Percentiles rank a stretch among this genome's conserved stretches.
phyloP scores from a whole-genome alignment of 2,797 vertebrate species.

The Echeneis naucrates region DNA sequence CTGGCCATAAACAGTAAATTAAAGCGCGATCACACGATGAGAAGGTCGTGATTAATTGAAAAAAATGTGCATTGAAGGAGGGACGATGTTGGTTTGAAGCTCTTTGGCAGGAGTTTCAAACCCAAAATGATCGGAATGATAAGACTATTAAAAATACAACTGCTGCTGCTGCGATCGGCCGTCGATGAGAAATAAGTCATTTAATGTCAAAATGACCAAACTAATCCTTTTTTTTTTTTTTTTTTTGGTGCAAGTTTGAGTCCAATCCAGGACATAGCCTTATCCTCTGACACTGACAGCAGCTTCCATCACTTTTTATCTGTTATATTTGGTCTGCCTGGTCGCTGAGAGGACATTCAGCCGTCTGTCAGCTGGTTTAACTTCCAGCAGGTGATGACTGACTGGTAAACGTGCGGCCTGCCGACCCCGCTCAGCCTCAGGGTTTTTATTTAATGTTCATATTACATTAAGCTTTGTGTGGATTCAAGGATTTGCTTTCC shows the following conservation, averaged over 20 bases:
- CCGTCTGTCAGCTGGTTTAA: background rate
- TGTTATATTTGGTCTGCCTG: background rate
- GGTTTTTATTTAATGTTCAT: too few relatives aligned
- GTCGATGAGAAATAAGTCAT: background rate
- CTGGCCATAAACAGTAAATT: slow-evolving; percentile 29
- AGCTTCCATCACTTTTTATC: background rate
- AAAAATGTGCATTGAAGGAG: background rate
- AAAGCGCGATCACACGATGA: background rate
- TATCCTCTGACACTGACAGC: background rate
- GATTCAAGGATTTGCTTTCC: too few relatives aligned
- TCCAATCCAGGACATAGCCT: background rate
- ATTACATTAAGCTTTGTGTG: too few relatives aligned
- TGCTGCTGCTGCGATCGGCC: background rate
- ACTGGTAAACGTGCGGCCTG: background rate
- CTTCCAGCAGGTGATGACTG: background rate
- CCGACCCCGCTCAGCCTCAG: too few relatives aligned
- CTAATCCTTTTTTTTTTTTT: background rate
- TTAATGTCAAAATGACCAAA: background rate
- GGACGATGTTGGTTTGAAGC: background rate
- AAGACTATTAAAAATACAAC: background rate
- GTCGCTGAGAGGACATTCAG: too few relatives aligned
- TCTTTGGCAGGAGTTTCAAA: background rate
- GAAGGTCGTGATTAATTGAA: background rate
- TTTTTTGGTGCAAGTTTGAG: too few relatives aligned
- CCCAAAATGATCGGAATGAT: background rate